Conservation (phyloP, 2,888 invertebrate genomes). For the Melipona bicolor region DNA sequence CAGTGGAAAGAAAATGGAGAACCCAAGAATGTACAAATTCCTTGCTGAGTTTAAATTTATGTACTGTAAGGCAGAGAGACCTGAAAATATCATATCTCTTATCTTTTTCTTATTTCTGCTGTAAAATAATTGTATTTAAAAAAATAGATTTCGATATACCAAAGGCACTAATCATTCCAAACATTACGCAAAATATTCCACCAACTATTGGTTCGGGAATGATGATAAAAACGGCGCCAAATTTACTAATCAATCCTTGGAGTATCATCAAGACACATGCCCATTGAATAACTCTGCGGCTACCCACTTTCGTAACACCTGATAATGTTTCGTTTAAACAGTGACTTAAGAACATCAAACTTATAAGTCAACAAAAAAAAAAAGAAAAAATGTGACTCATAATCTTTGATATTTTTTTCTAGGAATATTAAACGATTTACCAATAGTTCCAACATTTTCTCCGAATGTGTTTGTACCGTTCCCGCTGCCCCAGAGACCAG, state of each 20-base stretch:
- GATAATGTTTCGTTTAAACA: conserved; percentile 22
- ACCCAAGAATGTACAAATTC: conserved; percentile 95
- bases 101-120: neutral
- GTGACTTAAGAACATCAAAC: neutral
- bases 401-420: no score
- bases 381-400: neutral
- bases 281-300: conserved; percentile 92
- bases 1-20: conserved; percentile 94
- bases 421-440: conserved; percentile 77
- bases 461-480: conserved; percentile 96
- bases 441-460: conserved; percentile 95
- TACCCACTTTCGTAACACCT: conserved; percentile 88
- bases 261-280: conserved; percentile 90
- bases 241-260: conserved; percentile 91
- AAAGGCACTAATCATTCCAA: conserved; percentile 92
- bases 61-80: conserved; percentile 91
- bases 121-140: neutral
- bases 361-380: neutral
- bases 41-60: conserved; percentile 93
- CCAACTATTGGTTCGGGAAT: conserved; percentile 93
- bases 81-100: conserved; percentile 80
- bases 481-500: conserved; percentile 94
- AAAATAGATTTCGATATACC: conserved; percentile 83
- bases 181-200: conserved; percentile 93
- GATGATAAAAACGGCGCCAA: conserved; percentile 92